These are phyloP conservation scores for Lepidurus packardi DNA, from an alignment of 1,140 invertebrate species.

Conservation along the genomic window DNA sequence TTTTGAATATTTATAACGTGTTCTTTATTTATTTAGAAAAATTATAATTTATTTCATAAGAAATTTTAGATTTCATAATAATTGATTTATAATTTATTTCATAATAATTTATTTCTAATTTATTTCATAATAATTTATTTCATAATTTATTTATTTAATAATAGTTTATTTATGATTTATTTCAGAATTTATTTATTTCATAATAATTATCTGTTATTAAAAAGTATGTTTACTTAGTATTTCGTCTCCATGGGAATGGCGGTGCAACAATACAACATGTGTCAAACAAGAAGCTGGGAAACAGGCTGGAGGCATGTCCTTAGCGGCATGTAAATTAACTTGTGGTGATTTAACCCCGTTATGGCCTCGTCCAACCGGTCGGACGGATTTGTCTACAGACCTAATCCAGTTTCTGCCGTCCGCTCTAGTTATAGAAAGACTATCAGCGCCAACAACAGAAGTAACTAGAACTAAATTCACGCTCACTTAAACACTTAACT, in stretches of 20 bases:
- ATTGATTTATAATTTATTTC: too few species aligned
- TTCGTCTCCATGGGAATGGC: constrained; percentile 30
- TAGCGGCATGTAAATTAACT: constrained; percentile 30
- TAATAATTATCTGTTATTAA: too few species aligned
- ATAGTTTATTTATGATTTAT: too few species aligned
- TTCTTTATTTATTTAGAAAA: too few species aligned
- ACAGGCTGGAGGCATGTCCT: constrained; percentile 16
- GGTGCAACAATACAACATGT: constrained; percentile 24
- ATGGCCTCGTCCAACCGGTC: constrained; percentile 26
- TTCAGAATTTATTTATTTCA: too few species aligned
- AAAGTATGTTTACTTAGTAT: constrained; percentile 24
- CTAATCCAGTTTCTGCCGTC: constrained; percentile 24
- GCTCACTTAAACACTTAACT: neutral
- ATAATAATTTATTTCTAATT: too few species aligned
- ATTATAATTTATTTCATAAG: too few species aligned
- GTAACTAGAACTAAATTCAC: neutral
- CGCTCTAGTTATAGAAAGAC: neutral
- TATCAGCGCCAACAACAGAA: constrained; percentile 21
- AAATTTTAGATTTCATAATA: too few species aligned
- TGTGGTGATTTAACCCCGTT: constrained; percentile 18
- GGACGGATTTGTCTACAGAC: neutral
- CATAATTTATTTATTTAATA: too few species aligned
- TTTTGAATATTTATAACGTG: too few species aligned
- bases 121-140: too few species aligned
- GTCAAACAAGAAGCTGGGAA: constrained; percentile 23